phyloP scores from a whole-genome alignment of 2,888 invertebrate genomes.

The Diaprepes abbreviatus region DNA sequence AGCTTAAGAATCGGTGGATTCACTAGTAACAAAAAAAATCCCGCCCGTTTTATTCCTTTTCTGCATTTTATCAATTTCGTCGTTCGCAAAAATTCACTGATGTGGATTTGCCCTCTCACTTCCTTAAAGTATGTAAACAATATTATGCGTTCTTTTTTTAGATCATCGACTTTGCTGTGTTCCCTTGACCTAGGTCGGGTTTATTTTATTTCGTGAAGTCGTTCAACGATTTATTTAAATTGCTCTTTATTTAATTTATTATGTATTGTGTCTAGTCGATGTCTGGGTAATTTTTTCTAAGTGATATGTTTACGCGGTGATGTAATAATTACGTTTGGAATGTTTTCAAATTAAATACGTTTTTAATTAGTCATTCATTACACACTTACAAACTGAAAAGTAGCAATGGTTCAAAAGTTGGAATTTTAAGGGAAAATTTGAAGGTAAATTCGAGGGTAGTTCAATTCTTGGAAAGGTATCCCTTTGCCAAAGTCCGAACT shows the following conservation, averaged over 20 bases:
- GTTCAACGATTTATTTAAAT: slow-evolving; percentile 46
- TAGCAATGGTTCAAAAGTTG: too few relatives aligned
- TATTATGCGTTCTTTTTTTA: slow-evolving; percentile 48
- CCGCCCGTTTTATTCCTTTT: too few relatives aligned
- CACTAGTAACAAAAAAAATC: too few relatives aligned
- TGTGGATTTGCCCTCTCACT: slow-evolving; percentile 43
- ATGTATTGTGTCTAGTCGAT: slow-evolving; percentile 31
- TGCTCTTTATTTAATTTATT: slow-evolving; percentile 44
- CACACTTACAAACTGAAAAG: too few relatives aligned
- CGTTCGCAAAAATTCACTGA: slow-evolving; percentile 22
- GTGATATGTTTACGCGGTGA: slow-evolving; percentile 13
- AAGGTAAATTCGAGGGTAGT: too few relatives aligned
- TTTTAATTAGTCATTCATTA: too few relatives aligned
- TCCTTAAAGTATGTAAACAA: slow-evolving; percentile 46
- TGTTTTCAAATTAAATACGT: not conserved
- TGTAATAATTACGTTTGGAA: slow-evolving; percentile 3
- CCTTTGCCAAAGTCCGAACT: too few relatives aligned
- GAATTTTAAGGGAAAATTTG: too few relatives aligned
- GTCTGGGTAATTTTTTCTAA: slow-evolving; percentile 23
- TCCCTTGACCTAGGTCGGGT: slow-evolving; percentile 48
- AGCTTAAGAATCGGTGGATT: too few relatives aligned
- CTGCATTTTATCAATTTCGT: slow-evolving; percentile 20
- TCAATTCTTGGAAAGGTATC: too few relatives aligned
- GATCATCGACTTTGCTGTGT: slow-evolving; percentile 32
- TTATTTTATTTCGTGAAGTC: slow-evolving; percentile 41